Base-by-base conservation (phyloP, 2,888 invertebrate species). In the Galeopsomyia nigrocyanea region DNA sequence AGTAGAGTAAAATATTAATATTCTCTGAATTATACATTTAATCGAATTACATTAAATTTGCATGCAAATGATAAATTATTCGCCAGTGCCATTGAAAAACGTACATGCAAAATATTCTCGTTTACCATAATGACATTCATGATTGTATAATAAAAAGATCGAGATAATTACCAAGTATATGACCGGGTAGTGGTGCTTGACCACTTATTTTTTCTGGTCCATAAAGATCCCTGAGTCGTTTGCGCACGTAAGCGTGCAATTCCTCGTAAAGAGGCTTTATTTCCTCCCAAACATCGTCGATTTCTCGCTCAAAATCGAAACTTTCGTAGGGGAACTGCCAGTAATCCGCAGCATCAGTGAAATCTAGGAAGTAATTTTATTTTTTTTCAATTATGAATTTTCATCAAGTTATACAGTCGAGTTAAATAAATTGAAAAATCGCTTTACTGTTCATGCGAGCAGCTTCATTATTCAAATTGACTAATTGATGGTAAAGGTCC, bases 291-390 rank as follows among this genome's bases (percentile, higher is more conserved):
- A 93, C 92, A 75, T 92, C 92, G 68, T 95, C 94, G 22, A 97
- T 87, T 78, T 96, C 95, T 73, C 92, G 88, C 66, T 92, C 90
- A 82, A 97, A 92, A 72, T 92, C 91, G 0, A 89, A 88, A 0
- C 93, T 92, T 80, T 96, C 95, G 82, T 95, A 98, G 0, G 93
- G 93, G 80, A 94, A 93, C 87, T 94, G 92, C 96, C 97, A 97
- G 82, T 94, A 95, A 46, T 94, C 95, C 0, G 95, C 94, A 0
- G 93, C 94, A 81, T 96, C 94, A 1, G 93, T 92, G 79, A 95
- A 95, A 88, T 95, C 97, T 96, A 84, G 3, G 88, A 87, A 74
- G 39, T 39, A 39, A 26, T 26, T 26, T 26, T 5, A 26, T 26
- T 14, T 22, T 13, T 9, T 39, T 7, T 31, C 7, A 39, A 39